These are phyloP conservation scores for Congeria kusceri DNA, from an alignment of 2,888 invertebrate genomes.

Conservation along the genomic window DNA sequence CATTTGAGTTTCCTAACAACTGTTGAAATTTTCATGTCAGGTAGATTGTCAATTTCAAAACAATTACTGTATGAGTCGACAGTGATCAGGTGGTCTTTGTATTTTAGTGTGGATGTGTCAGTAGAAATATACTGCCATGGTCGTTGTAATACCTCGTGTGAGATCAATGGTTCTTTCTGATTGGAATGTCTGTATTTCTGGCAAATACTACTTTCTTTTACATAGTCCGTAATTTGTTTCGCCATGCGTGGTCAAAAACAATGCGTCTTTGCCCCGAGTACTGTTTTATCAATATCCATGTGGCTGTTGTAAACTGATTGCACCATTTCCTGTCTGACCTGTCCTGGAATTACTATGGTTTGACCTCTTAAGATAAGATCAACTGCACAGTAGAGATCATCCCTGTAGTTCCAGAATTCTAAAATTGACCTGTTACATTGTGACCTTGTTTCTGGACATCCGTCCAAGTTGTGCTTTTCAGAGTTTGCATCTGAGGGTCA, in stretches of 20 bases:
- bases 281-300: constrained; percentile 57
- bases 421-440: constrained; percentile 7
- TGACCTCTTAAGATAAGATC: constrained; percentile 43
- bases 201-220: constrained; percentile 47
- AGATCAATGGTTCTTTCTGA: constrained; percentile 54
- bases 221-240: constrained; percentile 34
- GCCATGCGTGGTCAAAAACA: constrained; percentile 63
- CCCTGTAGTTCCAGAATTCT: constrained; percentile 45
- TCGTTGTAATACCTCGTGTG: constrained; percentile 36
- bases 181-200: constrained; percentile 42
- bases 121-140: constrained; percentile 41
- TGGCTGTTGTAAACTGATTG: constrained; percentile 53
- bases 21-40: constrained; percentile 51
- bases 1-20: constrained; percentile 58
- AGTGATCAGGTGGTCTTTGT: constrained; percentile 6
- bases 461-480: constrained; percentile 35
- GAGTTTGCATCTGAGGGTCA: constrained; percentile 14
- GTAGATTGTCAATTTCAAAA: constrained; percentile 16
- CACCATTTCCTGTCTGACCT: constrained; percentile 51
- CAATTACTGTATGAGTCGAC: constrained; percentile 8
- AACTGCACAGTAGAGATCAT: constrained; percentile 35
- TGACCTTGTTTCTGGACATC: constrained; percentile 43
- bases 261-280: constrained; percentile 42
- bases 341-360: constrained; percentile 45
- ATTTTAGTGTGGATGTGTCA: constrained; percentile 1